Conservation (phyloP, 37 sponge, comb jelly and placozoan species). For the Hexactinellida sp. region DNA sequence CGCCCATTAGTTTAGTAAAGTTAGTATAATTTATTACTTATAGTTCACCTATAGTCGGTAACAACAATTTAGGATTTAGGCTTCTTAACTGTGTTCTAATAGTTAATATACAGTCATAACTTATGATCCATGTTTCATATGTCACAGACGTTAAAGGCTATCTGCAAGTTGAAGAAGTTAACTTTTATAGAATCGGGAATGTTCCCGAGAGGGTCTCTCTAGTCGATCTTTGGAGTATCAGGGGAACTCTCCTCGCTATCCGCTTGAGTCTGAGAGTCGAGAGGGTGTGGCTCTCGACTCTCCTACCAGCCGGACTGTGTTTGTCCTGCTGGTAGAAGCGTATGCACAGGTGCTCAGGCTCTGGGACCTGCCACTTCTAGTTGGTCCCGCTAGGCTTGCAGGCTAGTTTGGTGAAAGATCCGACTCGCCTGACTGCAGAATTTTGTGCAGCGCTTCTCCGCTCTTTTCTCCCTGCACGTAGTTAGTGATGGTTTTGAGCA, state of each 20-base stretch:
- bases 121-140: no score
- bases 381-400: not conserved
- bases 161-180: constrained; percentile 28
- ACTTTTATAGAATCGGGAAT: not conserved
- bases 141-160: constrained; percentile 56
- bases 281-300: not conserved
- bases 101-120: no score
- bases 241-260: not conserved
- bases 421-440: not conserved
- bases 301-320: not conserved
- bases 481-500: not conserved
- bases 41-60: no score
- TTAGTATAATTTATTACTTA: no score
- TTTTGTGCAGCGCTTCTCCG: not conserved
- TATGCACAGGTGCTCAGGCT: not conserved
- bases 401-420: constrained; percentile 3
- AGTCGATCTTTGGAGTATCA: not conserved
- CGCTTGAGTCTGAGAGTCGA: not conserved
- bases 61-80: no score
- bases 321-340: not conserved
- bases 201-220: not conserved
- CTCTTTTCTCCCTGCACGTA: constrained; percentile 7
- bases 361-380: not conserved
- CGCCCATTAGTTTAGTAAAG: no score
- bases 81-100: no score